These are phyloP conservation scores for Mythimna lalbum DNA, from an alignment of 2,888 invertebrate genomes.

Conservation along the genomic window DNA sequence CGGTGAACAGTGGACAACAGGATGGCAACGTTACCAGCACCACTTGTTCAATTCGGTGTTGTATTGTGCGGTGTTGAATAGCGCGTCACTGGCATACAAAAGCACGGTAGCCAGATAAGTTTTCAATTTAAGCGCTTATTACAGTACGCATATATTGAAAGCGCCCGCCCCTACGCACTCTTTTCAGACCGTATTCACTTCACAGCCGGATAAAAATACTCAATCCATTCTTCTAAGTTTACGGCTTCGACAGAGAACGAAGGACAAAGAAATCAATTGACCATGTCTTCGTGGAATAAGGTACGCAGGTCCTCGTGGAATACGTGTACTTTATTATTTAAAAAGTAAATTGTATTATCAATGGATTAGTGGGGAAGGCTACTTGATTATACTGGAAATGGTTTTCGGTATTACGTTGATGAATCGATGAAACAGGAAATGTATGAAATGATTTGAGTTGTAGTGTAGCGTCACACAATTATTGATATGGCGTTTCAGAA, in stretches of 20 bases:
- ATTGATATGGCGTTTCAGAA: too few species aligned
- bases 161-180: too few species aligned
- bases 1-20: too few species aligned
- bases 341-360: constrained; percentile 38
- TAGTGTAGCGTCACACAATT: too few species aligned
- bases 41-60: too few species aligned
- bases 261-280: constrained; percentile 69
- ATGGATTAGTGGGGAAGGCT: background rate
- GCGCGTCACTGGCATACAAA: too few species aligned
- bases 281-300: constrained; percentile 54
- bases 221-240: background rate
- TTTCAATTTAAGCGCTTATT: too few species aligned
- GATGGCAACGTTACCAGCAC: too few species aligned
- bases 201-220: background rate
- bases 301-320: constrained; percentile 15
- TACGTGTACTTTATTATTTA: constrained; percentile 35
- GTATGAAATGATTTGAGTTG: too few species aligned
- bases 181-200: background rate
- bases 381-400: background rate
- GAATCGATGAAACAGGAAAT: background rate
- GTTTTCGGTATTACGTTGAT: background rate
- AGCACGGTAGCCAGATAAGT: too few species aligned
- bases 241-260: constrained; percentile 24
- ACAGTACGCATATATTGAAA: too few species aligned
- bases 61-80: too few species aligned